Percentiles rank a stretch among this genome's conserved stretches.
phyloP scores from a whole-genome alignment of 2,888 invertebrate genomes.

The Pristionchus japonicus region DNA sequence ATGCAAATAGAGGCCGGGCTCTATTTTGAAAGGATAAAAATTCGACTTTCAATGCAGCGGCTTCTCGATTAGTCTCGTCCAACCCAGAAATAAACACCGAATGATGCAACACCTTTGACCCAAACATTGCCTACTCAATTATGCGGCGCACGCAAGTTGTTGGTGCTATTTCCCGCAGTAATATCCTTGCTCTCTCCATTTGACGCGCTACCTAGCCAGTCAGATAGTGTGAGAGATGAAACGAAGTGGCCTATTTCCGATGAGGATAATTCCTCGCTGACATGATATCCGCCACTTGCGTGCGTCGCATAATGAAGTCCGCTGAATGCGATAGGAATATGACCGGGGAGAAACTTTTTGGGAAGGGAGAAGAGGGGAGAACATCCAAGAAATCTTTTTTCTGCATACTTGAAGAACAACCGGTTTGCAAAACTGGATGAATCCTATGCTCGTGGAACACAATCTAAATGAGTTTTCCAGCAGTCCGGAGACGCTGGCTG shows the following conservation, averaged over 20 bases:
- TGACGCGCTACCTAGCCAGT: too few species aligned
- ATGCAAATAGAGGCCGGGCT: not conserved
- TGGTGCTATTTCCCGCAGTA: not conserved
- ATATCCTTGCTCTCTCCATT: not conserved
- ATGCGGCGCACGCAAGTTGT: not conserved
- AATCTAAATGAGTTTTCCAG: not conserved
- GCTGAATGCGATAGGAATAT: too few species aligned
- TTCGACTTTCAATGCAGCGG: not conserved
- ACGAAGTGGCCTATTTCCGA: too few species aligned
- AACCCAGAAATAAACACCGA: not conserved
- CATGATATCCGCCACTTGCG: too few species aligned
- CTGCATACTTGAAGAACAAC: too few species aligned
- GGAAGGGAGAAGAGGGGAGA: too few species aligned
- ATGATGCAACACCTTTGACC: not conserved
- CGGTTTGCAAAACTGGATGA: too few species aligned
- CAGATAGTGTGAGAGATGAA: not conserved
- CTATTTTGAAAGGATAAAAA: not conserved
- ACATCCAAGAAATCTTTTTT: too few species aligned
- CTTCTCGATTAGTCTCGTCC: not conserved
- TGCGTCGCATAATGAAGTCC: too few species aligned
- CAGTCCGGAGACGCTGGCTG: conserved; percentile 48
- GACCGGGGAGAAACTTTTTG: too few species aligned
- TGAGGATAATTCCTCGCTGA: too few species aligned
- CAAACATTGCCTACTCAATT: not conserved
- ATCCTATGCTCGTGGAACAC: not conserved